Evolutionary conservation across 2,797 vertebrate species (phyloP).

Genomic region (Fistularia tabacaria): DNA sequence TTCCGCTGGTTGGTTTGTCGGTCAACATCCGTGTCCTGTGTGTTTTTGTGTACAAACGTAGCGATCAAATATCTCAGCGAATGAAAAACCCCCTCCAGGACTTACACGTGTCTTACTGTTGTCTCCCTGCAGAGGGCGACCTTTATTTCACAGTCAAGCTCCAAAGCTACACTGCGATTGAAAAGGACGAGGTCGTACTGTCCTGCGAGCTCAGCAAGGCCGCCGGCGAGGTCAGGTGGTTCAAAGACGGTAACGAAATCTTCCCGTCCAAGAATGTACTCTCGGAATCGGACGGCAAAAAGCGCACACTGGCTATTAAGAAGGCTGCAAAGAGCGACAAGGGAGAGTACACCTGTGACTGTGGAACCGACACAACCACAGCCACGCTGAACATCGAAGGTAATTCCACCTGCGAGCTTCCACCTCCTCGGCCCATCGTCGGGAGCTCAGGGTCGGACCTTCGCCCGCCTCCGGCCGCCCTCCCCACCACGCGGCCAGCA

Average conservation of each 20-base stretch:
- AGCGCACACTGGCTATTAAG: conserved; percentile 84
- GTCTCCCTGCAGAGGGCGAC: conserved; percentile 88
- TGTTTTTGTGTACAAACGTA: too few species aligned
- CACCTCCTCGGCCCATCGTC: not conserved
- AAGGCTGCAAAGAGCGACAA: conserved; percentile 83
- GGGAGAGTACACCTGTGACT: conserved; percentile 89
- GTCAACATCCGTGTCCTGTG: too few species aligned
- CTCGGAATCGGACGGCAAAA: conserved; percentile 83
- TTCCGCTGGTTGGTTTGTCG: too few species aligned
- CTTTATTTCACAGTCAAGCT: conserved; percentile 92
- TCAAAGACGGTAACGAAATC: conserved; percentile 88
- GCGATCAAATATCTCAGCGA: too few species aligned
- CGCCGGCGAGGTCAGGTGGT: conserved; percentile 87
- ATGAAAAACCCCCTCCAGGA: too few species aligned
- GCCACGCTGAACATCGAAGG: conserved; percentile 92
- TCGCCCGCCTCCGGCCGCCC: not conserved
- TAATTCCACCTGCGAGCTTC: conserved; percentile 28
- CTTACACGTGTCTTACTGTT: not conserved
- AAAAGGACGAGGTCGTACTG: conserved; percentile 89
- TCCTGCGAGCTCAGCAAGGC: conserved; percentile 94
- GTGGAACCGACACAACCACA: conserved; percentile 89
- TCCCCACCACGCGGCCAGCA: not conserved
- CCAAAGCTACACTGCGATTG: conserved; percentile 91
- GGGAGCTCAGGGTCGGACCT: conserved; percentile 16
- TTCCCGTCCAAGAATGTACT: conserved; percentile 85